Conservation (phyloP, 2,113 vertebrate genomes). For the Hippolais icterina region DNA sequence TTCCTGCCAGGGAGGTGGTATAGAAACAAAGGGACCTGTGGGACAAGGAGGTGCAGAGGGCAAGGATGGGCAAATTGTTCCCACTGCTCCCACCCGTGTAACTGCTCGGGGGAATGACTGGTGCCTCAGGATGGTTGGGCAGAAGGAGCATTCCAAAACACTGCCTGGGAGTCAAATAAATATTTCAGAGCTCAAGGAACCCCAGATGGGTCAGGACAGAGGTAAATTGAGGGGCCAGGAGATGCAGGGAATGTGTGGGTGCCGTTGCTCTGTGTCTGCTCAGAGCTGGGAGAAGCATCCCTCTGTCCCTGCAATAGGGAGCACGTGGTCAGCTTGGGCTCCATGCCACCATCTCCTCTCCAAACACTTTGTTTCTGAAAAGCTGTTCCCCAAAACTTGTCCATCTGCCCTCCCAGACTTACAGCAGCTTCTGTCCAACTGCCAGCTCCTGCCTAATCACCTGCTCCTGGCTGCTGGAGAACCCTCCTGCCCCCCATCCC, state of each 20-base stretch:
- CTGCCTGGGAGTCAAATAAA: neutral
- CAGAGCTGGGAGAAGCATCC: neutral
- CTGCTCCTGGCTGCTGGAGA: accelerated
- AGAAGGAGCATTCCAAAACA: neutral
- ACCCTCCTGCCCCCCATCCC: accelerated
- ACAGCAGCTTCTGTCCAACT: accelerated
- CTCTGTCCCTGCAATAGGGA: neutral
- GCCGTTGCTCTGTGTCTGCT: accelerated
- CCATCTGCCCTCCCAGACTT: neutral
- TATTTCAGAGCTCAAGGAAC: neutral
- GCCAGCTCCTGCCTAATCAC: neutral
- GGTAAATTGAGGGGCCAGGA: accelerated
- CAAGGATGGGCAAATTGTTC: neutral
- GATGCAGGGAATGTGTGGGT: neutral
- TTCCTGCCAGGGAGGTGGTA: neutral
- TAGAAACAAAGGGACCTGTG: neutral
- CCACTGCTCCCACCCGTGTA: accelerated
- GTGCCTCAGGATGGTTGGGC: accelerated
- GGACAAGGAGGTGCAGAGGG: neutral
- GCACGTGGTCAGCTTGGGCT: neutral
- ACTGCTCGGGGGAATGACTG: accelerated
- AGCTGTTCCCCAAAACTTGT: neutral
- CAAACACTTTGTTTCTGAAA: neutral
- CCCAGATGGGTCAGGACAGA: neutral
- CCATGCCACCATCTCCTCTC: neutral